Evolutionary conservation across 2,888 invertebrate genomes (phyloP), one percentile per base, ranked within the genome.

Genomic region (Cantharis rufa): DNA sequence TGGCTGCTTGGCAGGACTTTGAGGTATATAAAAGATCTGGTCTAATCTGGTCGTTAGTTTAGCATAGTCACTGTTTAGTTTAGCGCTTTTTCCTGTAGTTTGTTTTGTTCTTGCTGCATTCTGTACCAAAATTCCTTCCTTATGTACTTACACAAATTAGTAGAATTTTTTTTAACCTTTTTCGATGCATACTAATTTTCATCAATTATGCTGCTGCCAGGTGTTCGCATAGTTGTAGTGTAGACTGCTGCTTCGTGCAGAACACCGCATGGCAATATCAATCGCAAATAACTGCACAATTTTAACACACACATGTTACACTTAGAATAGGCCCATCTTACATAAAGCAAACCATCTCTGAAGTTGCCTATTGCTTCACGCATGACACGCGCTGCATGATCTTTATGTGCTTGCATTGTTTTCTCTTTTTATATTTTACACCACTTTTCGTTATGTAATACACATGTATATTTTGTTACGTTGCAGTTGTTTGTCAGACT

Each of bases 401-500:
- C 78, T 81, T 79, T 77, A 72, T 75, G 69, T 81, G 77, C 74
- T 77, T 62, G 77, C 77, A 72, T 70, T 74, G 48, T 69, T 66
- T 71, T 74, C 21, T 32, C 16, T 28, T 24, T 70, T 21, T 71
- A 63, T 70, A 27, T 62, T 62, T 70, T 48, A 66, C 64, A 21
- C 24, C 24, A n/a, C 24, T 66, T 66, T 66, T 24, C 64, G 21
- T 66, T 66, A 66, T 66, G 24, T 66, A 66, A 66, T 66, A 66
- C 64, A 66, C 64, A 15, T 21, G 13, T 66, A 24, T 66, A 48
- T 66, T 66, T 66, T 66, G 21, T 66, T 24, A 81, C 90, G 87
- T 96, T 96, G 86, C 95, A 99, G 98, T 99, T 98, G 91, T 99
- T 99, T 92, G 98, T 99, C 89, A 95, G 98, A 88, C 93, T 99